Evolutionary conservation across 2,888 invertebrate genomes (phyloP), one percentile per base, ranked within the genome.

Genomic region (Ormia ochracea): DNA sequence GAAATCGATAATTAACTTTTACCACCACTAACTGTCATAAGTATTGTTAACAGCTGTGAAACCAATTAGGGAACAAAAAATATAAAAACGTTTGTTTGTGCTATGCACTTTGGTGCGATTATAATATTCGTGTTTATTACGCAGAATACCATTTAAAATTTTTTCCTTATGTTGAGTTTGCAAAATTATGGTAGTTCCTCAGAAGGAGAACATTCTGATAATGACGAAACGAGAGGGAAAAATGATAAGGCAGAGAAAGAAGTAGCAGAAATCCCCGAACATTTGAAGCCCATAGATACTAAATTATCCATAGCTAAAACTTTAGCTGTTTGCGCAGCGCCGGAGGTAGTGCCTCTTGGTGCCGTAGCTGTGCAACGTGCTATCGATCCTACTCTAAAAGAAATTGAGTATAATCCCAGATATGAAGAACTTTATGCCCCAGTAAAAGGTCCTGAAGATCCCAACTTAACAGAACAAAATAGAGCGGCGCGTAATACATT

Each of bases 351-450:
- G 82, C 95, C 96, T 1, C 93, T 94, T 82, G 95, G 94, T 59
- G 91, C 93, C 69, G 93, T 93, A 83, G 93, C 94, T 76, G 93
- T 93, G 26, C 90, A 93, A 73, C 91, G 93, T 12, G 93, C 95
- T 76, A 91, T 98, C 82, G 95, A 96, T 89, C 93, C 95, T 1
- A 93, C 93, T 43, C 91, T 93, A 0, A 95, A 96, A 87, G 98
- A 98, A 90, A 90, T 99, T 1, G 91, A 91, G 82, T 95, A 95
- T 88, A 99, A 99, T 91, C 96, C 98, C 0, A 98, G 95, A 86
- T 98, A 93, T 90, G 98, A 99, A 70, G 97, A 99, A 87, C 91
- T 99, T 2, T 99, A 94, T 91, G 96, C 98, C 3, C 98, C 98
- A 0, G 92, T 94, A 81, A 93, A 95, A 56, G 99, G 99, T 0